Base-by-base conservation (phyloP, 2,888 invertebrate species). In the Acrobasis suavella region DNA sequence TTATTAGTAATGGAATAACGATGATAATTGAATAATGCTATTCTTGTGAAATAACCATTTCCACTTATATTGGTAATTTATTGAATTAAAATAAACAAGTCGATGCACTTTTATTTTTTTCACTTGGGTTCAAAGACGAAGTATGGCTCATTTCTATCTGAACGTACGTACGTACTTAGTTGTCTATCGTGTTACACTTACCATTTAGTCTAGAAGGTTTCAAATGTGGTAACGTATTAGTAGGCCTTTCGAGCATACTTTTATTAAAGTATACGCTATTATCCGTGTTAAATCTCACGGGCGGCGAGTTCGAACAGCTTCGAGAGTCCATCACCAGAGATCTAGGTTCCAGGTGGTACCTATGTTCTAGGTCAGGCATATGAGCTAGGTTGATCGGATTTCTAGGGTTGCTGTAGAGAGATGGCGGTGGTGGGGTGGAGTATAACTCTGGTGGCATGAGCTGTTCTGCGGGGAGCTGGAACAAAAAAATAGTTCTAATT, bases 371-470 rank as follows among this genome's bases (percentile, higher is more conserved):
- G 50, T 89, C 87, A 1, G 88, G 88, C 85, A 89, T 88, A 67
- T 89, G 89, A 6, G 85, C 75, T 56, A 90, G 74, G 64, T 85
- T 85, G 9, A 87, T 71, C 0, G 89, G 90, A 67, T 88, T 87
- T 65, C 89, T 78, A 0, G 85, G 85, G 69, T 86, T 83, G 67
- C 85, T 86, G 81, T 89, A 89, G 42, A 91, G 75, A 1, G 86
- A 71, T 5, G 89, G 84, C 0, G 86, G 86, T 3, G 86, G 83
- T 0, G 86, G 85, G 0, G 86, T 81, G 0, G 83, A 79, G 72
- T 89, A 89, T 6, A 90, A 65, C 65, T 92, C 88, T 9, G 90
- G 89, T 0, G 91, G 89, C 80, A 91, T 79, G n/a, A 92, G 74
- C 55, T 91, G 91, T 70, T 91, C 91, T 14, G 89, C 84, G 70